Percentiles rank a stretch among this genome's conserved stretches.
Evolutionary conservation across 2,113 vertebrate genomes (phyloP).

Genomic region (western clawed frog (Xenopus tropicalis)): DNA sequence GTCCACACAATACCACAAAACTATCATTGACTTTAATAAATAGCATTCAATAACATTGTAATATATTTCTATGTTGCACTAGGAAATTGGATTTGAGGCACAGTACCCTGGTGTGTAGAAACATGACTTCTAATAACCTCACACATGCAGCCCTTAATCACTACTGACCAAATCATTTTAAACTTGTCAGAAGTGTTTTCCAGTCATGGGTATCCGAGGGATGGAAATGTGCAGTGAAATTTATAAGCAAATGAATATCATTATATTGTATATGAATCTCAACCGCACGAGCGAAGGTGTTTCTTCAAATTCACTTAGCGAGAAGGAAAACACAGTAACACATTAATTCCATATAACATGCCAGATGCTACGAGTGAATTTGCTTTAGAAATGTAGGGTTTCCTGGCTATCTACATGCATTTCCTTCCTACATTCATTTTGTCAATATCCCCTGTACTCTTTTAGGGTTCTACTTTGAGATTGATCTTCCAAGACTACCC

Average conservation of each 20-base stretch:
- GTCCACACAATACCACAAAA: not conserved
- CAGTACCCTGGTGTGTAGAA: conserved; percentile 30
- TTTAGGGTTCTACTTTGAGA: too few relatives aligned
- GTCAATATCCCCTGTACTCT: too few relatives aligned
- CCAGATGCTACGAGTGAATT: conserved; percentile 17
- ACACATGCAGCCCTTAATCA: conserved; percentile 39
- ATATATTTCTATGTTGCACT: conserved; percentile 28
- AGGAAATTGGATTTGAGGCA: conserved; percentile 38
- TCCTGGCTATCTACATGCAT: not conserved
- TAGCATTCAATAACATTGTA: conserved; percentile 37
- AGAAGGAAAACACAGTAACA: conserved; percentile 40
- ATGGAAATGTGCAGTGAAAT: conserved; percentile 38
- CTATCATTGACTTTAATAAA: conserved; percentile 27
- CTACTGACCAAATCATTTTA: conserved; percentile 46
- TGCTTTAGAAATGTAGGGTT: not conserved
- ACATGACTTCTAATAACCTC: conserved; percentile 44
- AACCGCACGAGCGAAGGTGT: conserved; percentile 25
- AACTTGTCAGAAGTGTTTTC: conserved; percentile 45
- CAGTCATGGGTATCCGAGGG: conserved; percentile 40
- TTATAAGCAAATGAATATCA: conserved; percentile 45
- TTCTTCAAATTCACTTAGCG: conserved; percentile 41
- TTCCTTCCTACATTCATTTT: too few relatives aligned
- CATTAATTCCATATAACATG: conserved; percentile 43
- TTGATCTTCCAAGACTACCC: too few relatives aligned
- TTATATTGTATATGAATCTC: conserved; percentile 44